Evolutionary conservation across 2,113 vertebrate species (phyloP), one percentile per base, ranked within the genome.

Genomic region (Collichthys lucidus): DNA sequence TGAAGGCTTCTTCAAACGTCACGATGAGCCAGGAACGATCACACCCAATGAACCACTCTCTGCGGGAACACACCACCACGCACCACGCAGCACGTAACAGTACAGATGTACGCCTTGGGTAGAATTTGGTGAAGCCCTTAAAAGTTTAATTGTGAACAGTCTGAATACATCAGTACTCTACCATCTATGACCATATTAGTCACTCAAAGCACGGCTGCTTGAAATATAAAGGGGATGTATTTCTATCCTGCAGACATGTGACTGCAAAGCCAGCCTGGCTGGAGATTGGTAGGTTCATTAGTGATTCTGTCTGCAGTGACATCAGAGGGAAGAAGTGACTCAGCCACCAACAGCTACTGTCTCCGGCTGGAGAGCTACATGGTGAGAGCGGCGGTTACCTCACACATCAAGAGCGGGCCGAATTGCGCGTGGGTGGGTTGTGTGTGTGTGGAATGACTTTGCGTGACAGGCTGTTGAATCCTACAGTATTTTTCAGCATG

Each of bases 281-380:
- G 70, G 67, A 82, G 60, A 71, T 57, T 44, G 69, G 19, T 44
- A 22, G 59, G 15, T 70, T 86, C 76, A 77, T 89, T 83, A 87
- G 68, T 6, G 31, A 84, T 86, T 87, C 79, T 87, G 65, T 82
- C 80, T 84, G 83, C 79, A 26, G 80, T 71, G 87, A 88, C 81
- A 80, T 91, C 70, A 88, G 85, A 90, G 82, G 31, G 76, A 67
- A 82, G 61, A 20, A 1, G 44, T 90, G 86, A 93, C 65, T 90
- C 83, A 92, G 77, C 86, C 77, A 62, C 20, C 35, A 68, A 71
- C 67, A 40, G 52, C 17, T 4, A n/a, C 52, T 3, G 2, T 74
- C 66, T 83, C 44, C 4, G 68, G 59, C 67, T 74, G 66, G 72
- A 80, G 80, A 86, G 74, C 76, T 74, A 84, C 74, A 80, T 40